These are phyloP conservation scores for Huso huso DNA, from an alignment of 2,797 vertebrate genomes.

Conservation along the genomic window DNA sequence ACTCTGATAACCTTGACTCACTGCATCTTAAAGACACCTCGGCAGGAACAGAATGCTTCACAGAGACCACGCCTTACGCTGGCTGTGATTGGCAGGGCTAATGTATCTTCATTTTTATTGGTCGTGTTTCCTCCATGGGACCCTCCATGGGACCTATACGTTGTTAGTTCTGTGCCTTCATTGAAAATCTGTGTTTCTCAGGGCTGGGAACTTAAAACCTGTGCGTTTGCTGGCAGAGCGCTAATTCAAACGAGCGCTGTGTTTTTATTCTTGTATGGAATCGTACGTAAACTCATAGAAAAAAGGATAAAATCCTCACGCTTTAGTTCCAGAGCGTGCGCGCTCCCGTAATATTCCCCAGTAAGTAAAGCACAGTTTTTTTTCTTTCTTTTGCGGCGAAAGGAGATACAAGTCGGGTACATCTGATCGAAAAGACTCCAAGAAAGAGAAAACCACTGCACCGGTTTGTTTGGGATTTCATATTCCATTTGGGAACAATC, in stretches of 20 bases:
- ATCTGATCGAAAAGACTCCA: background rate
- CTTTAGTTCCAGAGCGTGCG: constrained; percentile 6
- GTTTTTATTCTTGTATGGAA: background rate
- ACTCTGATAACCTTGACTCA: constrained; percentile 6
- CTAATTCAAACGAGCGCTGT: constrained; percentile 11
- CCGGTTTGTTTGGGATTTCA: constrained; percentile 4
- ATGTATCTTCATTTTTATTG: constrained; percentile 40
- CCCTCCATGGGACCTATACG: constrained; percentile 61
- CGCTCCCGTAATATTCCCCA: background rate
- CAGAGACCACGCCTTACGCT: constrained; percentile 35
- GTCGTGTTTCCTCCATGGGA: constrained; percentile 20
- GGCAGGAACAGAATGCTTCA: constrained; percentile 8
- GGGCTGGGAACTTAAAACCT: constrained; percentile 24
- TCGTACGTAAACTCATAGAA: too few species aligned
- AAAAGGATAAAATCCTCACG: constrained; percentile 9
- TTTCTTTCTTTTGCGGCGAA: too few species aligned
- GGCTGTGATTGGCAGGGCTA: constrained; percentile 43
- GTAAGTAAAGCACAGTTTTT: background rate
- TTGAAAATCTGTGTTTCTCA: constrained; percentile 41
- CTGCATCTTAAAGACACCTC: constrained; percentile 42
- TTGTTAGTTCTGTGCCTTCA: constrained; percentile 54
- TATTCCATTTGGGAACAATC: constrained; percentile 26
- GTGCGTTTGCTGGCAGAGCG: background rate
- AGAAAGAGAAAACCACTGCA: background rate
- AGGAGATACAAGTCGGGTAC: too few species aligned